Evolutionary conservation across 2,888 invertebrate genomes (phyloP), one percentile per base, ranked within the genome.

Genomic region (Synanthedon andrenaeformis): DNA sequence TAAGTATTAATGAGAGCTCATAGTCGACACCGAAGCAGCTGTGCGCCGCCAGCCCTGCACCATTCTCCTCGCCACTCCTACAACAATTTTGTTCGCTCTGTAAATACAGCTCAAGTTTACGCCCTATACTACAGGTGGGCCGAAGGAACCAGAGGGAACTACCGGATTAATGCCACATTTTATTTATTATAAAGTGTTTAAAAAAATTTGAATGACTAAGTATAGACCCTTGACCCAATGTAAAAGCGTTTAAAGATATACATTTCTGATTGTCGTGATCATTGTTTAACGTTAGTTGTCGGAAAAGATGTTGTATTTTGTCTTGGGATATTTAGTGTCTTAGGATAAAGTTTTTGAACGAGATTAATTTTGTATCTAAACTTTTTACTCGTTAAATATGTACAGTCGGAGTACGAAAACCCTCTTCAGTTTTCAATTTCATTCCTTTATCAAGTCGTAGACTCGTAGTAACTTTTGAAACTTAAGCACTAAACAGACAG

Each of bases 1-100:
- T 96, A 73, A 98, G 92, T 82, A 98, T 98, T 84, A 95, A 92
- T 73, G 95, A 93, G 88, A 98, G 92, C 90, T 98, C 97, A 86
- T 96, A 95, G 89, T 96, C 95, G 74, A 95, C 94, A 84, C 95
- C 94, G 79, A 96, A 93, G 88, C 96, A 96, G 84, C 94, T 92
- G 80, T 94, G 94, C 80, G 93, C 93, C 71, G 93, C 91, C 76
- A 93, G 91, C 81, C 93, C 92, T 70, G 93, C 92, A 70, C 92
- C 91, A 72, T 92, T 90, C 74, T 89, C 88, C 74, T 89, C 88
- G 72, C 83, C 88, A 70, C 84, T 79, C 79, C 88, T 88, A 79
- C 69, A 86, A 83, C 61, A 76, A 23, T 23, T 64, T 64, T 57
- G 71, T 55, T 12, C 53, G 64, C 70, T 76, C 76, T 81, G 88